These are phyloP conservation scores for Drosophila pseudotalamancana DNA, from an alignment of 2,888 invertebrate genomes.

Conservation along the genomic window DNA sequence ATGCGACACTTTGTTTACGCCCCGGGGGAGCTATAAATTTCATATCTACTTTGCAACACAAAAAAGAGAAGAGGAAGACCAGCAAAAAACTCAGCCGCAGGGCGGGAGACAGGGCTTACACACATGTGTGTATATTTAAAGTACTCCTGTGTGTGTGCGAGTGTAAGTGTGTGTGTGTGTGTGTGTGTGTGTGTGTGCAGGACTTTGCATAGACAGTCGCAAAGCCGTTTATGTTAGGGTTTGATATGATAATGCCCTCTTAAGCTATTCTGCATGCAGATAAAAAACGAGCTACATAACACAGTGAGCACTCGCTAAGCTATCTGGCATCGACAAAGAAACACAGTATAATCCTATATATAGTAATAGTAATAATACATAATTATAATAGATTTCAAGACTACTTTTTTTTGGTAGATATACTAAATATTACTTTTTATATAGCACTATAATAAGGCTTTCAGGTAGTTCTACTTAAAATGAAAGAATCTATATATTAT, in stretches of 20 bases:
- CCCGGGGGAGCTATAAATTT: conserved; percentile 84
- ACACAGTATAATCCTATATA: neutral
- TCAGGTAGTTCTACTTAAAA: too few relatives aligned
- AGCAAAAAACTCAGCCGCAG: conserved; percentile 26
- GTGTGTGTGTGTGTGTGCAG: conserved; percentile 1
- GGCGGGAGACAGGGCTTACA: neutral
- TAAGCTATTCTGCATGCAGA: conserved; percentile 5
- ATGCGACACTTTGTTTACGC: conserved; percentile 76
- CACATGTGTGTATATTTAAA: conserved; percentile 20
- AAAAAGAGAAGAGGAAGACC: too few relatives aligned
- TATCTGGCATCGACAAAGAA: neutral
- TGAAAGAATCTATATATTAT: too few relatives aligned
- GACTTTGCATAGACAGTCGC: conserved; percentile 22
- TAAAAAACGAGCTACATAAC: neutral
- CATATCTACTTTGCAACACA: conserved; percentile 82
- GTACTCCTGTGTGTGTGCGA: neutral
- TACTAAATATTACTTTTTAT: too few relatives aligned
- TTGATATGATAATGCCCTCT: conserved; percentile 3
- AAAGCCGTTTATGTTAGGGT: conserved; percentile 3
- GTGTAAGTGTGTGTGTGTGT: neutral
- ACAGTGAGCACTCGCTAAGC: neutral
- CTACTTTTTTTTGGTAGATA: too few relatives aligned
- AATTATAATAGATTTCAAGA: too few relatives aligned
- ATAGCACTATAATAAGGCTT: too few relatives aligned
- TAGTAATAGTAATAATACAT: too few relatives aligned